Conservation (phyloP, 2,113 vertebrate species). For the Apodemus sylvaticus region DNA sequence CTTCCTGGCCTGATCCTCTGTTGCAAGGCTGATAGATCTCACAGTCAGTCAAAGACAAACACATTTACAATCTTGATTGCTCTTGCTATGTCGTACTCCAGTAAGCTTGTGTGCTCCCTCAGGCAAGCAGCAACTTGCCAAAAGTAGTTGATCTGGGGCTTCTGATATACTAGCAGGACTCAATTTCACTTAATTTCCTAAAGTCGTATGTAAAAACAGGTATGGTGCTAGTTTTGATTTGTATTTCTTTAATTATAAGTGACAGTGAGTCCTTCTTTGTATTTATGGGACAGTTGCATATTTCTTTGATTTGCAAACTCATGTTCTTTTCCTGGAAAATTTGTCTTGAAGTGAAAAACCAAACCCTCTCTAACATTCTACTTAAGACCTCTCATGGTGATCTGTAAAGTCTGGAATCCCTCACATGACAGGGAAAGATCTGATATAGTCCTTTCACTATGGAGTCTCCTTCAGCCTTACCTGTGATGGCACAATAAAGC, state of each 20-base stretch:
- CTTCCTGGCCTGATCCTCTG: not conserved
- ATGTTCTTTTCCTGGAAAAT: not conserved
- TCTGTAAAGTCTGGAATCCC: not conserved
- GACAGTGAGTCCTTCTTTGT: not conserved
- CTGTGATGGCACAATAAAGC: not conserved
- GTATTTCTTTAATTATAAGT: not conserved
- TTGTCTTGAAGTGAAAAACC: conserved; percentile 28
- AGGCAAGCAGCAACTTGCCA: fast-evolving
- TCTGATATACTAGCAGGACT: not conserved
- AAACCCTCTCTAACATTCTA: not conserved
- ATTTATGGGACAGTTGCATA: not conserved
- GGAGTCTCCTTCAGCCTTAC: not conserved
- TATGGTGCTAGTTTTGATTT: not conserved
- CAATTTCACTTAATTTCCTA: not conserved
- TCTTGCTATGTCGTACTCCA: not conserved
- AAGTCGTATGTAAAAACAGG: not conserved
- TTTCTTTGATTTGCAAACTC: conserved; percentile 20
- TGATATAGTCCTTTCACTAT: not conserved
- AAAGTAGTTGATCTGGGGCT: not conserved
- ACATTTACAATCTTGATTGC: not conserved
- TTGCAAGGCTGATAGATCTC: not conserved
- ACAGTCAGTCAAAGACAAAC: conserved; percentile 22
- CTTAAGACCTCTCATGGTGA: not conserved
- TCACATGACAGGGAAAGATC: not conserved
- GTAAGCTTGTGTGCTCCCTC: not conserved